phyloP scores from a whole-genome alignment of 2,797 vertebrate genomes.

The Allobates femoralis region DNA sequence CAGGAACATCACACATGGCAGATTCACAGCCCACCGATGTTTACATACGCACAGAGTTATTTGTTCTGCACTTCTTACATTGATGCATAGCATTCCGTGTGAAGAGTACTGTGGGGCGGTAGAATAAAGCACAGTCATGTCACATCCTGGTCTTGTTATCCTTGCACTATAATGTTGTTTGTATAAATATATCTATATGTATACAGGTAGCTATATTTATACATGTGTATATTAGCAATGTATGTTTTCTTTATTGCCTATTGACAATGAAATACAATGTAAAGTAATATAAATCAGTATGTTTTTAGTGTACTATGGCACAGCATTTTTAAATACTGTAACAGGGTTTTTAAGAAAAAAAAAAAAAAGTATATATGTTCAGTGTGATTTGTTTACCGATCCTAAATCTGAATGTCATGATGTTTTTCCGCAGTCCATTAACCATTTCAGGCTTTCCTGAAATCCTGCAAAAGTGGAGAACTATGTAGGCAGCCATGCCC shows the following conservation, averaged over 20 bases:
- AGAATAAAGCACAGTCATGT: slow-evolving; percentile 89
- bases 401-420: slow-evolving; percentile 80
- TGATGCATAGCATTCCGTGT: slow-evolving; percentile 93
- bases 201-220: slow-evolving; percentile 63
- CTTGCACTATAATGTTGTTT: slow-evolving; percentile 89
- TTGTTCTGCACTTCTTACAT: slow-evolving; percentile 86
- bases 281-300: slow-evolving; percentile 75
- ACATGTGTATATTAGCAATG: slow-evolving; percentile 62
- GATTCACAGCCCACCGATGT: slow-evolving; percentile 14
- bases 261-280: slow-evolving; percentile 57
- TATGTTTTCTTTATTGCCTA: slow-evolving; percentile 55
- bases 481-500: slow-evolving; percentile 64
- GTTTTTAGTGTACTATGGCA: slow-evolving; percentile 80
- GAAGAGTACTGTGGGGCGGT: slow-evolving; percentile 93
- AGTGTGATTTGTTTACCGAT: slow-evolving; percentile 77
- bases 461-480: slow-evolving; percentile 28
- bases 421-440: slow-evolving; percentile 76
- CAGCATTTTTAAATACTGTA: slow-evolving; percentile 77
- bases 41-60: slow-evolving; percentile 74
- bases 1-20: slow-evolving; percentile 6
- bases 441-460: slow-evolving; percentile 73
- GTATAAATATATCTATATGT: slow-evolving; percentile 62
- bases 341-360: slow-evolving; percentile 81
- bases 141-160: slow-evolving; percentile 90
- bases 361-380: slow-evolving; percentile 76